These are phyloP conservation scores for Spizaetus ornatus DNA, from an alignment of 2,113 vertebrate genomes.

Conservation along the genomic window DNA sequence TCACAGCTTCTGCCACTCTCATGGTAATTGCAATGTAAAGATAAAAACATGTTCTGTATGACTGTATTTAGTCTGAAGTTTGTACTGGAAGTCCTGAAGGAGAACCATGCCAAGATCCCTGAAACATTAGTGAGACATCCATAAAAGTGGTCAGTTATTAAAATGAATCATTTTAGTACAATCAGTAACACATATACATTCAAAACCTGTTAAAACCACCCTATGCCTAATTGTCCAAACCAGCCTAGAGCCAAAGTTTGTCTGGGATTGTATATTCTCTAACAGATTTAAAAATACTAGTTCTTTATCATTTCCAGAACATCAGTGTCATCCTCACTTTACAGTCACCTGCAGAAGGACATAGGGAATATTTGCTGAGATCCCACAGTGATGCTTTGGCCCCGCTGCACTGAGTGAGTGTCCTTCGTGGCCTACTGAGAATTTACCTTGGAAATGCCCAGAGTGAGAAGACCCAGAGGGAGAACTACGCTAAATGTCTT, in stretches of 20 bases:
- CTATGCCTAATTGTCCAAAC: neutral
- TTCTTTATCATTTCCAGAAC: neutral
- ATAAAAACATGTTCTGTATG: neutral
- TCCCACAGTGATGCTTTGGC: neutral
- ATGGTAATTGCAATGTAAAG: neutral
- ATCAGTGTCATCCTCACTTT: neutral
- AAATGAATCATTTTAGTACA: neutral
- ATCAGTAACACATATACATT: neutral
- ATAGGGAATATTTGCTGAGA: neutral
- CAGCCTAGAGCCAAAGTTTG: neutral
- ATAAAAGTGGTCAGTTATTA: neutral
- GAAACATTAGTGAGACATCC: neutral
- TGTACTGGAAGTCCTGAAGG: neutral
- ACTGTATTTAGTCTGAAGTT: neutral
- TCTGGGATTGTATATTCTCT: neutral
- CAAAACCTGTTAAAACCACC: neutral
- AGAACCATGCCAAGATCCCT: neutral
- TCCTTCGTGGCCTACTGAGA: neutral
- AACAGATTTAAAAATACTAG: neutral
- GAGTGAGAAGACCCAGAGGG: neutral
- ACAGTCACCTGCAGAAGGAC: neutral
- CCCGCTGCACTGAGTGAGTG: rapidly evolving
- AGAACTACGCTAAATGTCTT: neutral
- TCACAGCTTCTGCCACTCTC: neutral
- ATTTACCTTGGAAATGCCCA: neutral